Evolutionary conservation across 2,888 invertebrate species (phyloP), one percentile per base, ranked within the genome.

Genomic region (Trichacis sp.): DNA sequence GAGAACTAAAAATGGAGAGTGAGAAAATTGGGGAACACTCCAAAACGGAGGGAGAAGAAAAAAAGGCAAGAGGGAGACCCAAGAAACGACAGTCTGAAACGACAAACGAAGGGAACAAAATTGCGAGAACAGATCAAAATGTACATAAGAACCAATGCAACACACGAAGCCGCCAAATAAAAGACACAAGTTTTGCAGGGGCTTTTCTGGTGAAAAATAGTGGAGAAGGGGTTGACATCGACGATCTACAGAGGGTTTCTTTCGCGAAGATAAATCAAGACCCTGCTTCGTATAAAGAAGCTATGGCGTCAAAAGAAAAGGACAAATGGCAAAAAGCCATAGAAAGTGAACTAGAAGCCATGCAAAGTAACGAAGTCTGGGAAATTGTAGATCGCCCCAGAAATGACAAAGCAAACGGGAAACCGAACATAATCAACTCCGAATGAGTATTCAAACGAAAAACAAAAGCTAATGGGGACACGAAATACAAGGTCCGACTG

Each of bases 361-460:
- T 61, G 49, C 18, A 20, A 1, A 24, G 53, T 43, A 65, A 69
- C 38, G 12, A 69, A 45, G 66, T 60, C 4, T 54, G 54, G 54
- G 24, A 9, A 60, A 4, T 48, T 18, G 33, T 57, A n/a, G 38
- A 57, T 18, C 17, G 56, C 19, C 62, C 62, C 8, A 18, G 1
- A 36, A 17, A 33, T 1, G 20, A 18, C 12, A 18, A 17, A 15
- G 2, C 12, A 20, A 29, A 17, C 1, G 19, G 19, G 14, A 11
- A 47, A 46, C 36, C 42, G 9, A 58, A 63, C 24, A 30, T 68
- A 1, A 59, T 64, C n/a, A 63, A 67, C 14, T 68, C 62, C 1
- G 62, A 24, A 47, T 68, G 68, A 63, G 57, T 70, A 8, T 66
- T 68, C 14, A 64, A 63, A 61, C 46, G 40, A 42, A 68, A 70